Evolutionary conservation across 1,140 invertebrate genomes (phyloP).

Genomic region (Sminthurides bifidus): DNA sequence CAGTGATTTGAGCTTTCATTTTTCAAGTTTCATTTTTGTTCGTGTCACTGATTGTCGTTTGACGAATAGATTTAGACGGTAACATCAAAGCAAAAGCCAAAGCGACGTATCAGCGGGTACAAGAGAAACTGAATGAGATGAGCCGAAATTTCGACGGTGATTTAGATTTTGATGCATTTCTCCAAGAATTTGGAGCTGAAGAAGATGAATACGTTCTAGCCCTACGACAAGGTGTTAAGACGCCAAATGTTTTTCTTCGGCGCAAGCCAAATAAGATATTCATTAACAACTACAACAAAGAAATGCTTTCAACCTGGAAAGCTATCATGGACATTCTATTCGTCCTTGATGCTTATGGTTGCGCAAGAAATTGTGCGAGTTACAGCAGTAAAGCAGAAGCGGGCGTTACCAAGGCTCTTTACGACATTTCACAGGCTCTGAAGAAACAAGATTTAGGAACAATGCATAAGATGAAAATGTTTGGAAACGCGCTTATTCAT

Average conservation of each 20-base stretch:
- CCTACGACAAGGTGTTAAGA: not conserved
- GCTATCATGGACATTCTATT: not conserved
- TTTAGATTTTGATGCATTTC: not conserved
- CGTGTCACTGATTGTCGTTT: too few relatives aligned
- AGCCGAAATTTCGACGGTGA: not conserved
- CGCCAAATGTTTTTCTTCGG: not conserved
- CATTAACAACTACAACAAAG: not conserved
- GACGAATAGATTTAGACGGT: too few relatives aligned
- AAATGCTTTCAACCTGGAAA: not conserved
- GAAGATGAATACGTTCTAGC: not conserved
- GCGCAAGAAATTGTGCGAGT: not conserved
- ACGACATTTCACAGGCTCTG: too few relatives aligned
- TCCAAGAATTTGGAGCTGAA: not conserved
- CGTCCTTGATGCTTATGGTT: not conserved
- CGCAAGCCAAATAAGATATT: not conserved
- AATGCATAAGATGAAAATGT: conserved; percentile 3
- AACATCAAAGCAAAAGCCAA: too few relatives aligned
- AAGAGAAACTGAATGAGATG: conserved; percentile 3
- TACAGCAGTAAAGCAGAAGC: too few relatives aligned
- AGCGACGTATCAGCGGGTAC: too few relatives aligned
- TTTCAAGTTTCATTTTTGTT: too few relatives aligned
- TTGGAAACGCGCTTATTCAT: conserved; percentile 7
- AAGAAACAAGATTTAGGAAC: not conserved
- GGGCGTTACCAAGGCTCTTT: too few relatives aligned
- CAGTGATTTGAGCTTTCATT: too few relatives aligned